Conservation (phyloP, 2,888 invertebrate species). For the Ecliptopera silaceata region DNA sequence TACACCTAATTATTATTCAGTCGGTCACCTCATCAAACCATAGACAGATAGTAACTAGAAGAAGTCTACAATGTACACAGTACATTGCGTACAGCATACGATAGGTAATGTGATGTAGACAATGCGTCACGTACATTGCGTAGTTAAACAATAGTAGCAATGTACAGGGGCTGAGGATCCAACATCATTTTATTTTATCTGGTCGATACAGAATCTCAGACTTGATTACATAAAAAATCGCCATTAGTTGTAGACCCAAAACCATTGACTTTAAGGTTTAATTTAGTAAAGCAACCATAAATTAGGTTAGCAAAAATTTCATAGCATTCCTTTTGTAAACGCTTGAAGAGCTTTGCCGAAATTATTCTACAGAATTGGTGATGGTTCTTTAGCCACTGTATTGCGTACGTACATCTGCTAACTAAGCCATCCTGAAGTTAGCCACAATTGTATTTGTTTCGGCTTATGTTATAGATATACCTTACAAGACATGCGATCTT, state of each 20-base stretch:
- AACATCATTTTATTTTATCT: neutral
- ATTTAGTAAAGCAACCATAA: too few relatives aligned
- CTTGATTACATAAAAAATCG: too few relatives aligned
- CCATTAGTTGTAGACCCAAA: too few relatives aligned
- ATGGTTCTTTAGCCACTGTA: slow-evolving; percentile 2
- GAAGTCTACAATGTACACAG: slow-evolving; percentile 30
- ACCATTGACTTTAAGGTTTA: too few relatives aligned
- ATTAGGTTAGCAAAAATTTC: too few relatives aligned
- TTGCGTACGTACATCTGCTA: slow-evolving; percentile 2
- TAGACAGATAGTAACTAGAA: slow-evolving; percentile 26
- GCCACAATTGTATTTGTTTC: neutral
- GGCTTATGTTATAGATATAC: too few relatives aligned
- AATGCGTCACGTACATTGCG: slow-evolving; percentile 5
- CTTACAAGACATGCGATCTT: too few relatives aligned
- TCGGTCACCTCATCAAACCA: slow-evolving; percentile 26
- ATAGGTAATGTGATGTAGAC: slow-evolving; percentile 17
- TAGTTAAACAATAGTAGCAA: neutral
- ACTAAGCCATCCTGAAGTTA: slow-evolving; percentile 5
- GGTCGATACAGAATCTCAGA: neutral
- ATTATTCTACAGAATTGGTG: neutral
- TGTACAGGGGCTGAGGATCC: slow-evolving; percentile 13
- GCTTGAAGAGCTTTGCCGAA: too few relatives aligned
- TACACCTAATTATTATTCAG: neutral
- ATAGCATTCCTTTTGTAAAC: too few relatives aligned
- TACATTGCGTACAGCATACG: slow-evolving; percentile 24